Percentiles rank a stretch among this genome's conserved stretches.
Evolutionary conservation across 2,113 vertebrate species (phyloP).

Genomic region (Cnemophilus loriae): DNA sequence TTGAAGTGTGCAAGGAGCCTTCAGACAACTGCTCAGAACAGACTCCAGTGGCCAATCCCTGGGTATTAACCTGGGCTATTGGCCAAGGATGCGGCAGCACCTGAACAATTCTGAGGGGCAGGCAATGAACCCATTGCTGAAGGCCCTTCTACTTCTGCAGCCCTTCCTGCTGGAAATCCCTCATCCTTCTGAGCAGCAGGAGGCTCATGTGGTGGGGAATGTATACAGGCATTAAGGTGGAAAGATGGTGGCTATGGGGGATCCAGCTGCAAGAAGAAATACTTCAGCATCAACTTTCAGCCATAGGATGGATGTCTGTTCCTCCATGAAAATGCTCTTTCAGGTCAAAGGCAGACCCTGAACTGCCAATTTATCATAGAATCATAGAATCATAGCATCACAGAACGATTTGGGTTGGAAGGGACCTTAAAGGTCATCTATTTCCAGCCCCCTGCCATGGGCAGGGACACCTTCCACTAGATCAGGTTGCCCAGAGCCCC

Average conservation of each 20-base stretch:
- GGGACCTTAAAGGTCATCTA: neutral
- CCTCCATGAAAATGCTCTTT: neutral
- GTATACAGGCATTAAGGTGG: accelerated
- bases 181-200: neutral
- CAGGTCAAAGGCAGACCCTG: neutral
- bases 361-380: neutral
- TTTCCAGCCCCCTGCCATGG: neutral
- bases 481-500: neutral
- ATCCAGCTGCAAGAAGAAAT: neutral
- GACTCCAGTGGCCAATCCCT: neutral
- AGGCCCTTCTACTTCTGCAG: neutral
- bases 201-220: neutral
- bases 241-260: neutral
- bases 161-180: neutral
- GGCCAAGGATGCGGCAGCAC: neutral
- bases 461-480: neutral
- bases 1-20: neutral
- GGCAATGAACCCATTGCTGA: neutral
- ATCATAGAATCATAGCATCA: neutral
- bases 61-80: neutral
- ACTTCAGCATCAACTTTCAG: neutral
- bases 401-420: neutral
- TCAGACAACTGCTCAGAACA: neutral
- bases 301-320: neutral
- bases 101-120: neutral